Conservation (phyloP, 1,140 invertebrate species). For the Zaprionus nigranus region DNA sequence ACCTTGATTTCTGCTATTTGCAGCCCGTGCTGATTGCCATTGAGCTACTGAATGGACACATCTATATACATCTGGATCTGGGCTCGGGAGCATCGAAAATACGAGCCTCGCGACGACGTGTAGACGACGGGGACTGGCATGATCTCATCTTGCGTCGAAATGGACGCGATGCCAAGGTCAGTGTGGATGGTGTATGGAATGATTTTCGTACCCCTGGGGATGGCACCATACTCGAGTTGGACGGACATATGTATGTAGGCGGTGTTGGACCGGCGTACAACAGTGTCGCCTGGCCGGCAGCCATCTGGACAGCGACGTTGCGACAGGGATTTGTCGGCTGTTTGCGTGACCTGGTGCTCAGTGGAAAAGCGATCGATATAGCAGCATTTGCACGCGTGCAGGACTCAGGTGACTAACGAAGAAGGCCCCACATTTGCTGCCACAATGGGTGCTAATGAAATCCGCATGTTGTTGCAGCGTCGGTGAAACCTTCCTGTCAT, state of each 20-base stretch:
- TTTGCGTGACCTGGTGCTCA: conserved; percentile 95
- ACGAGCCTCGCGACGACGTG: conserved; percentile 90
- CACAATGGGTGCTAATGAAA: neutral
- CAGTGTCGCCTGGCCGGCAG: conserved; percentile 91
- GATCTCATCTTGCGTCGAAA: conserved; percentile 92
- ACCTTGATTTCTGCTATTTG: conserved; percentile 6
- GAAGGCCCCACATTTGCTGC: too few species aligned
- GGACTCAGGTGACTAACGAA: conserved; percentile 89
- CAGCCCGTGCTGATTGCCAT: conserved; percentile 96
- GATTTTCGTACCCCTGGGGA: conserved; percentile 95
- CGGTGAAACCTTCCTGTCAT: conserved; percentile 94
- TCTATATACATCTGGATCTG: conserved; percentile 95
- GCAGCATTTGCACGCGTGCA: conserved; percentile 95
- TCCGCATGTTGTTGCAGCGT: conserved; percentile 86
- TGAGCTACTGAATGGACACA: conserved; percentile 96
- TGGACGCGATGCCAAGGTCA: conserved; percentile 93
- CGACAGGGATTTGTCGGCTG: conserved; percentile 97
- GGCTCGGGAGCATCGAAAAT: conserved; percentile 96
- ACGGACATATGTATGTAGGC: conserved; percentile 95
- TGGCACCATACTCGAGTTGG: conserved; percentile 93
- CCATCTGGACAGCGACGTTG: conserved; percentile 95
- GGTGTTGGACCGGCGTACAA: conserved; percentile 92
- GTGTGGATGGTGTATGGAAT: conserved; percentile 94
- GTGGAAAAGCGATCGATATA: conserved; percentile 96
- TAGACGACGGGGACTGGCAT: conserved; percentile 97